Base-by-base conservation (phyloP, 2,113 vertebrate genomes). In the Xyrauchen texanus region DNA sequence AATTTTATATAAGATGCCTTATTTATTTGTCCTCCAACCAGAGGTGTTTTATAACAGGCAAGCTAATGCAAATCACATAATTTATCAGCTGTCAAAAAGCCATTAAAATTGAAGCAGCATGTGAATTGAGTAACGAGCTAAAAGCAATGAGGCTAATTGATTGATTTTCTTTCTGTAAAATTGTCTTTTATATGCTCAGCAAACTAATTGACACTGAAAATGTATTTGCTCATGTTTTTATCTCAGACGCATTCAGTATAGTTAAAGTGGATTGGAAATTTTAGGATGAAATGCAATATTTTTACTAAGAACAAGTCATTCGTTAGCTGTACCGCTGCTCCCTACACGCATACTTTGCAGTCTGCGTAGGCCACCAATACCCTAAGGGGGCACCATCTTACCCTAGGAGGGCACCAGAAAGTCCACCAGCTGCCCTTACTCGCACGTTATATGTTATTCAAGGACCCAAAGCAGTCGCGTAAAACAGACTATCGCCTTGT, bases 11-110 rank as follows among this genome's bases (percentile, higher is more conserved):
- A 62, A 74, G 57, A 74, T 15, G 44, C 11, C 21, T 34, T 34
- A 12, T 10, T 51, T 49, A 51, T 62, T 74, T 61, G 58, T 73
- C 64, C 58, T 60, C 49, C 64, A n/a, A 46, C 65, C 44, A 3
- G 70, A 69, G 73, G 53, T 44, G 69, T 60, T 76, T 74, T 68
- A 81, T 81, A 75, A 69, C 79, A 78, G 82, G 51, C 69, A 49
- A 78, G 65, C 82, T 75, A 78, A 81, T 84, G 76, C 79, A 84
- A 84, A 84, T 81, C 76, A 70, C 70, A 84, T 81, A 52, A 81
- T 84, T 84, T 84, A 84, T 79, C 83, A 72, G 70, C 83, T 84
- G 83, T 84, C 83, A 84, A 84, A 84, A 84, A 81, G n/a, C 83
- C 79, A 84, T 81, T 84, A 78, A 84, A 84, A 77, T 60, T 66